Base-by-base conservation (phyloP, 2,113 vertebrate species). In the Ceuthmochares aereus region DNA sequence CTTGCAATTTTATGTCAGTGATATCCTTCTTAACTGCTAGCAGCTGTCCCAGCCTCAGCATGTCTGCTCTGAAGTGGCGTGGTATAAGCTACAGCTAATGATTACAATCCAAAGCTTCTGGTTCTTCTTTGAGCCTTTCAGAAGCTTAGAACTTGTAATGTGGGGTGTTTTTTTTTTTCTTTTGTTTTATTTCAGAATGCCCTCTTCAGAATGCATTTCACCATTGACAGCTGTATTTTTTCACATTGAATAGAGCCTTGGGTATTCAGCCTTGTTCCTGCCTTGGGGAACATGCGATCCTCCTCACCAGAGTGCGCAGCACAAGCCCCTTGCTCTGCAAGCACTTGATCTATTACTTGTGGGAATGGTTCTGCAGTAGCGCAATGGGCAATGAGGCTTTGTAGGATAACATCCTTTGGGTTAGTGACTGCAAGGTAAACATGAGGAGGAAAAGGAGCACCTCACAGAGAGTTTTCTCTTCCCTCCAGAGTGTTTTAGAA, bases 301-400 rank as follows among this genome's bases (percentile, higher is more conserved):
- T 1, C 3, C 9, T 54, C n/a, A 27, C 58, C 3, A 2, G 6
- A 7, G 4, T 8, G 8, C 2, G 4, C 23, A 37, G 30, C 27
- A 45, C n/a, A n/a, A 89, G 14, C 21, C 2, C 27, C 14, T 34
- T 47, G 62, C n/a, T 76, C 26, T 51, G 43, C 37, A 14, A 19
- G 32, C 10, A 12, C 2, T 21, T 34, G 4, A 14, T 34, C 17
- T 47, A 2, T n/a, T 40, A 6, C 21, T 25, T 4, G 13, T 36
- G 30, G 29, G 27, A 67, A 18, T 0, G 1, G 3, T 9, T 49
- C 68, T 91, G 63, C 47, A 34, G 54, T 55, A 58, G n/a, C 26
- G 59, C 27, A 52, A 25, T 25, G 25, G 42, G 26, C 29, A 40
- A 10, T 36, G 21, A 49, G 36, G 7, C 43, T 64, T 40, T 40